A percentile compares a stretch with the other conserved stretches of the same genome.
Conservation (phyloP, 2,888 invertebrate species). For the Mallateleia sp. region DNA sequence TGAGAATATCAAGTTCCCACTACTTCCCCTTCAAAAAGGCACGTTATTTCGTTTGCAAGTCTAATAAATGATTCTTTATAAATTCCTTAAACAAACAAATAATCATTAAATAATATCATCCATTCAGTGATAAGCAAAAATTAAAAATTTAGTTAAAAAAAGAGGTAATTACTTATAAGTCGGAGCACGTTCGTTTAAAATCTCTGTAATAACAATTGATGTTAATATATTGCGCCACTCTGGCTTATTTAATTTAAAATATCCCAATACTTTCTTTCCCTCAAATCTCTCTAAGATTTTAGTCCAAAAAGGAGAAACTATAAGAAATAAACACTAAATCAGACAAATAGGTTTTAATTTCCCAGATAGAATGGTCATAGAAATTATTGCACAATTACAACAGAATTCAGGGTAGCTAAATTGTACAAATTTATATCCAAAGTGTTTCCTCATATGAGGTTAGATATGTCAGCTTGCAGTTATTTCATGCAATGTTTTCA, state of each 20-base stretch:
- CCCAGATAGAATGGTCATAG: too few species aligned
- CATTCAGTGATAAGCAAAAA: too few species aligned
- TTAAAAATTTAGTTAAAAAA: neutral
- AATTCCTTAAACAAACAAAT: slow-evolving; percentile 19
- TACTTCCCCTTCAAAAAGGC: slow-evolving; percentile 1
- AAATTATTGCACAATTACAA: too few species aligned
- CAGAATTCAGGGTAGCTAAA: too few species aligned
- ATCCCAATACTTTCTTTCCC: neutral
- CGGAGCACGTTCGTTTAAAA: neutral
- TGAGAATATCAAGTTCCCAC: slow-evolving; percentile 9
- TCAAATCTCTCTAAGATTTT: neutral
- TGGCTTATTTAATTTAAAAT: slow-evolving; percentile 5
- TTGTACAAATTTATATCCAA: too few species aligned
- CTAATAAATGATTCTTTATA: slow-evolving; percentile 11
- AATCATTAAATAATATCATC: too few species aligned
- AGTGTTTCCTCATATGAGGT: too few species aligned
- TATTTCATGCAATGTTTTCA: too few species aligned
- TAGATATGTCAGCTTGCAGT: too few species aligned
- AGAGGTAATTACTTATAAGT: neutral
- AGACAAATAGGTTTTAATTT: neutral
- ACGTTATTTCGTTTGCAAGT: slow-evolving; percentile 15
- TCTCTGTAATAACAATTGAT: neutral
- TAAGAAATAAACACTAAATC: neutral
- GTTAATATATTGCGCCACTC: neutral
- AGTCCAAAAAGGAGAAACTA: neutral